A percentile compares a stretch with the other conserved stretches of the same genome.
These are phyloP conservation scores for Ophioninae sp. DNA, from an alignment of 2,888 invertebrate genomes.

Conservation along the genomic window DNA sequence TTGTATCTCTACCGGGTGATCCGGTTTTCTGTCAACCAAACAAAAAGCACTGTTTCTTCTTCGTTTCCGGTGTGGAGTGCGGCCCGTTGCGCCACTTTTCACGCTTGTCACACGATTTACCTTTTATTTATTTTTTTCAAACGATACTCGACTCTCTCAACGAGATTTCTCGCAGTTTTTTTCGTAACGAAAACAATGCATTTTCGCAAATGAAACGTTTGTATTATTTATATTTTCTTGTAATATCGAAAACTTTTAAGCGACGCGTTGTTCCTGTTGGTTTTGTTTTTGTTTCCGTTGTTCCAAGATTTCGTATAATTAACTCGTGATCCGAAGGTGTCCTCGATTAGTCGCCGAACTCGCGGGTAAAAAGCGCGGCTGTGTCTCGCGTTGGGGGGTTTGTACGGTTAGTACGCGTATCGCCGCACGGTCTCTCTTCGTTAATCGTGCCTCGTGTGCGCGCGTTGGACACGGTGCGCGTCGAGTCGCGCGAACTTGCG, in stretches of 20 bases:
- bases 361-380: slow-evolving; percentile 60
- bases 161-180: slow-evolving; percentile 1
- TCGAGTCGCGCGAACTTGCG: slow-evolving; percentile 79
- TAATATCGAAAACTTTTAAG: background rate
- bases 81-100: slow-evolving; percentile 9
- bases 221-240: slow-evolving; percentile 21
- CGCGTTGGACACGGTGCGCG: slow-evolving; percentile 67
- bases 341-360: slow-evolving; percentile 53
- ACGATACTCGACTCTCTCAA: slow-evolving; percentile 8
- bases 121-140: slow-evolving; percentile 14
- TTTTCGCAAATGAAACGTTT: background rate
- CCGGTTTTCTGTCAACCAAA: slow-evolving; percentile 40
- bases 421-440: slow-evolving; percentile 39
- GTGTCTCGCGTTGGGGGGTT: slow-evolving; percentile 54
- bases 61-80: slow-evolving; percentile 13
- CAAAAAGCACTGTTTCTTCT: slow-evolving; percentile 45
- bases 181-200: background rate
- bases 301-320: slow-evolving; percentile 14
- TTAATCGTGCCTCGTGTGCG: slow-evolving; percentile 61
- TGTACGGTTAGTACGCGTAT: slow-evolving; percentile 34
- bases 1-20: slow-evolving; percentile 41
- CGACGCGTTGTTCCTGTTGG: no score
- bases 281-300: slow-evolving; percentile 26
- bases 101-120: background rate
- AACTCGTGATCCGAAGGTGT: slow-evolving; percentile 48